Base-by-base conservation (phyloP, 2,113 vertebrate genomes). In the Hydropotes inermis region DNA sequence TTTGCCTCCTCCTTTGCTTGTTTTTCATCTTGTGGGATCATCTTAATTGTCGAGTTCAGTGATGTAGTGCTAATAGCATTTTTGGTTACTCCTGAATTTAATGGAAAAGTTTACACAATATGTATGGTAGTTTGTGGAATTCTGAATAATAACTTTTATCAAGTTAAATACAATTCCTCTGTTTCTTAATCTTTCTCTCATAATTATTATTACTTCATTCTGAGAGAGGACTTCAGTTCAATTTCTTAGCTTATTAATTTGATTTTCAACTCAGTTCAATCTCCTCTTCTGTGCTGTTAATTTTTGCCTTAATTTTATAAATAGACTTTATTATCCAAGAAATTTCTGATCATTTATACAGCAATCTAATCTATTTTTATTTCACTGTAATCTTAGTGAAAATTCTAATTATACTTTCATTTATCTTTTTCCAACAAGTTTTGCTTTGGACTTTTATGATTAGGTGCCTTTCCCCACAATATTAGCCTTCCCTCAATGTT, bases 181-280 rank as follows among this genome's bases (percentile, higher is more conserved):
- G 10, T 47, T 30, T 85, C 84, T 94, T 79, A 36, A 74, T 91
- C 50, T 87, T 74, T 39, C 2, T 8, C 47, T 81, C 25, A 43
- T 50, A 89, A 83, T 92, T 94, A 87, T 92, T 86, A 86, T 54
- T 78, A 76, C 7, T 92, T 21, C 9, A 43, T 92, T 85, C 28
- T 52, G 4, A 15, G 8, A 94, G 15, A 94, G 13, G 30, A 19
- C 36, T 96, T 92, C 82, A 89, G 25, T 21, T 94, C 30, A 94
- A n/a, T 97, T 95, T 95, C 19, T 92, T 47, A 86, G 39, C 19
- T 86, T 95, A 89, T 91, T 79, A 91, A 89, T 86, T 94, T 96
- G 16, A 76, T 86, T 97, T 96, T 86, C 28, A 96, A 58, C 3
- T 81, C 0, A 12, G 9, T 86, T 64, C 23, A 89, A 57, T 89